phyloP scores from a whole-genome alignment of 2,888 invertebrate species.

The Scelioninae gen. 1 region DNA sequence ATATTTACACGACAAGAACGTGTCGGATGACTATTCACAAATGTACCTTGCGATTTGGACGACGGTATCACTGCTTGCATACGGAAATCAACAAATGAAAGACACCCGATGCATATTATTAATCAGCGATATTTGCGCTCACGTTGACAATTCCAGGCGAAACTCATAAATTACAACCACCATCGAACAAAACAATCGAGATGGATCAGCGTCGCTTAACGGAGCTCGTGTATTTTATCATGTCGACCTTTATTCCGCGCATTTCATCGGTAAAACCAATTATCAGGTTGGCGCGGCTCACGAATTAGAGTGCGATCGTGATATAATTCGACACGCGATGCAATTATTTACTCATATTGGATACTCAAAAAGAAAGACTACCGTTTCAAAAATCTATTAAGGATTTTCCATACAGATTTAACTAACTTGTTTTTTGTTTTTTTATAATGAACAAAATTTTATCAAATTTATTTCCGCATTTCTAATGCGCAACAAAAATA shows the following conservation, averaged over 20 bases:
- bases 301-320: constrained; percentile 45
- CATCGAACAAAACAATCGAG: constrained; percentile 55
- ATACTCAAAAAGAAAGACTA: not conserved
- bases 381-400: too few species aligned
- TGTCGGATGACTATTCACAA: not conserved
- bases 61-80: not conserved
- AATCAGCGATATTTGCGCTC: constrained; percentile 45
- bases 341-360: constrained; percentile 39
- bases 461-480: too few species aligned
- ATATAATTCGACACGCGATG: constrained; percentile 41
- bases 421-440: too few species aligned
- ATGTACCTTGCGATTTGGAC: constrained; percentile 3
- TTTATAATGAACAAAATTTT: too few species aligned
- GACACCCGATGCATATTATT: constrained; percentile 52
- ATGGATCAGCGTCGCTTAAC: constrained; percentile 51
- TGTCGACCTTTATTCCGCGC: constrained; percentile 52
- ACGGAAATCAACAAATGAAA: constrained; percentile 35
- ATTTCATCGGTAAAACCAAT: constrained; percentile 58
- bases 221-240: constrained; percentile 53
- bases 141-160: constrained; percentile 47
- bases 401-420: too few species aligned
- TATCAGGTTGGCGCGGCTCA: constrained; percentile 37
- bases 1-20: not conserved
- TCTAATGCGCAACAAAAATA: not conserved
- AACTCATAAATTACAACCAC: constrained; percentile 54